Base-by-base conservation (phyloP, 2,888 invertebrate species). In the Cephus nigrinus region DNA sequence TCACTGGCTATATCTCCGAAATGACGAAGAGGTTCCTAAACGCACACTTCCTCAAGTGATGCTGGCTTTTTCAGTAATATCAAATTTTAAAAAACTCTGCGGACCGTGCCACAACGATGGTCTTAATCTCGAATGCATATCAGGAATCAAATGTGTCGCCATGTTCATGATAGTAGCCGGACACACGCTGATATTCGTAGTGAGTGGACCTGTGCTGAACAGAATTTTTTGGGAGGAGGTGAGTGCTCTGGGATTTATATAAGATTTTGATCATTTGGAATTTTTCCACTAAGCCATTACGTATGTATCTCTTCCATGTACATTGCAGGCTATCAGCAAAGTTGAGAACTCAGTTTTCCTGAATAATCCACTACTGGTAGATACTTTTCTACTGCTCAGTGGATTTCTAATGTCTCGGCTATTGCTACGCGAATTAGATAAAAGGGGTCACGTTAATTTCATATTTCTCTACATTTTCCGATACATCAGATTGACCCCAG, bases 401-500 rank as follows among this genome's bases (percentile, higher is more conserved):
- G 96, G 95, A 11, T 95, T 96, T 88, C 92, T 96, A 34, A 94
- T 96, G 90, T 93, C 94, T 83, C 93, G 95, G 78, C 92, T 96
- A n/a, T 90, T 96, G 1, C 92, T 96, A 4, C 91, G 94, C 32
- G 95, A 95, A 89, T 89, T 96, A 81, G 95, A 95, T 83, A 95
- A 95, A 88, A 92, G 94, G 80, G 92, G 93, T 82, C 87, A 86
- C 36, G 83, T 96, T 9, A 96, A 95, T 89, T 92, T 95, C 79
- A 83, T 94, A 36, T 90, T 94, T 4, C 92, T 96, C 34, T 93
- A 95, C 85, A 87, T 95, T 75, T 94, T 94, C 79, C 93, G 96
- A 81, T 96, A 95, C 87, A 93, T 95, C 80, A 95, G 95, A 84
- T 93, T 96, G 81, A 96, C 96, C 15, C 96, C 96, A 74, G 94